phyloP scores from a whole-genome alignment of 2,888 invertebrate species.

The Lepidonotus clava region DNA sequence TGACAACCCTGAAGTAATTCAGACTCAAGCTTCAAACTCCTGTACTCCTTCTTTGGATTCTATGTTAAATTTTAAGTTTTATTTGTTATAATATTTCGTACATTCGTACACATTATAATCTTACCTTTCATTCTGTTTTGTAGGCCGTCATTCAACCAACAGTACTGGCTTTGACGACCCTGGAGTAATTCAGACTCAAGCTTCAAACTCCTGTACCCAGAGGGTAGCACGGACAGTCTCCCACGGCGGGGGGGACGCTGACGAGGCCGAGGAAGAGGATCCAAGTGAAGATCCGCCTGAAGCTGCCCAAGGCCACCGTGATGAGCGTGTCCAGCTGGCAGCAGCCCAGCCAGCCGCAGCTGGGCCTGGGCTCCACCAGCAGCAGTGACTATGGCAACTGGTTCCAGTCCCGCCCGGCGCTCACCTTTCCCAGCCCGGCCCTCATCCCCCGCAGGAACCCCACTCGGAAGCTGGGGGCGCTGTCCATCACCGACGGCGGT shows the following conservation, averaged over 20 bases:
- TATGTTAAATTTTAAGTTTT: too few relatives aligned
- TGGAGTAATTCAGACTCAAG: too few relatives aligned
- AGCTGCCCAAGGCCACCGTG: neutral
- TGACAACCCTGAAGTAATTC: too few relatives aligned
- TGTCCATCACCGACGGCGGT: neutral
- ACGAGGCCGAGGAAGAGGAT: conserved; percentile 18
- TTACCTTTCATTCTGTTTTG: too few relatives aligned
- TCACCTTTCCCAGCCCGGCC: neutral
- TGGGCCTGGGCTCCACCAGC: conserved; percentile 6
- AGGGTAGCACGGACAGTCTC: neutral
- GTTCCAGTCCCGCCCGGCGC: neutral
- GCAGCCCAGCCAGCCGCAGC: neutral
- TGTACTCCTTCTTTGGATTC: too few relatives aligned
- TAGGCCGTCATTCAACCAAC: too few relatives aligned
- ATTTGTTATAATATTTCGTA: too few relatives aligned
- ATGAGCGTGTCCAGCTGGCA: conserved; percentile 50
- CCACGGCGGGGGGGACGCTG: neutral
- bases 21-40: too few relatives aligned
- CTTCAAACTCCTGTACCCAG: neutral
- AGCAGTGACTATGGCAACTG: conserved; percentile 36
- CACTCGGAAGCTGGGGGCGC: neutral
- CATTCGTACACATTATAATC: too few relatives aligned
- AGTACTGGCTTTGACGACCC: too few relatives aligned
- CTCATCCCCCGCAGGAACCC: neutral
- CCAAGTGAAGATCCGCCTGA: neutral